Evolutionary conservation across 2,888 invertebrate species (phyloP).

Genomic region (Coenonympha glycerion): DNA sequence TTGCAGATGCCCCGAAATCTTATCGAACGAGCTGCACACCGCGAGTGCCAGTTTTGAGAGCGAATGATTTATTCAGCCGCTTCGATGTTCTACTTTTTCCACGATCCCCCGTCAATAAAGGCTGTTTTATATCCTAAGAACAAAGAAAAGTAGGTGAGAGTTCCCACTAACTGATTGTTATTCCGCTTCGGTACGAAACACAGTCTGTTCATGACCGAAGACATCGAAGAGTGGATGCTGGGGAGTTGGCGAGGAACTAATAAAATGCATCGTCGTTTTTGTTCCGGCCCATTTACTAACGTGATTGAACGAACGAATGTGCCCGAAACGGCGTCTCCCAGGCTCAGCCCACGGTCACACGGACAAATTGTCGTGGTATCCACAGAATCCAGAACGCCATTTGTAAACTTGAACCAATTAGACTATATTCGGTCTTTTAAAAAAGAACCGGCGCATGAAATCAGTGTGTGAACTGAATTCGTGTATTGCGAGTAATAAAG

Average conservation of each 20-base stretch:
- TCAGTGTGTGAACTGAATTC: slow-evolving; percentile 11
- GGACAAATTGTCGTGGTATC: slow-evolving; percentile 17
- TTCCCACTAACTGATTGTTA: slow-evolving; percentile 25
- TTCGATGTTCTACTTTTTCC: slow-evolving; percentile 32
- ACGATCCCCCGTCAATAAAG: slow-evolving; percentile 29
- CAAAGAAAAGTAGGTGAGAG: slow-evolving; percentile 27
- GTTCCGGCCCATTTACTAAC: slow-evolving; percentile 7
- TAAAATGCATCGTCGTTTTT: slow-evolving; percentile 17
- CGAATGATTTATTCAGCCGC: slow-evolving; percentile 37
- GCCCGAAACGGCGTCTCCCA: slow-evolving; percentile 20
- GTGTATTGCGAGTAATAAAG: background rate
- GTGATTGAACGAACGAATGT: slow-evolving; percentile 25
- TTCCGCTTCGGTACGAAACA: slow-evolving; percentile 19
- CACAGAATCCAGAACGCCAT: slow-evolving; percentile 21
- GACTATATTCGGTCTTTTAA: slow-evolving; percentile 19
- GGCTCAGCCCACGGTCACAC: slow-evolving; percentile 19
- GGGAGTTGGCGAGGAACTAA: slow-evolving; percentile 12
- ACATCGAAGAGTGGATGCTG: slow-evolving; percentile 10
- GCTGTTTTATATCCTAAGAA: slow-evolving; percentile 26
- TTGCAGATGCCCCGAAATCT: slow-evolving; percentile 58
- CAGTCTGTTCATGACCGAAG: slow-evolving; percentile 20
- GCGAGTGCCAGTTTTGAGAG: slow-evolving; percentile 62
- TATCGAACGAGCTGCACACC: slow-evolving; percentile 51
- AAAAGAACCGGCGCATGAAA: slow-evolving; percentile 13
- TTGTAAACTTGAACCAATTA: slow-evolving; percentile 24